These are phyloP conservation scores for Agrochola macilenta DNA, from an alignment of 2,888 invertebrate genomes.

Conservation along the genomic window DNA sequence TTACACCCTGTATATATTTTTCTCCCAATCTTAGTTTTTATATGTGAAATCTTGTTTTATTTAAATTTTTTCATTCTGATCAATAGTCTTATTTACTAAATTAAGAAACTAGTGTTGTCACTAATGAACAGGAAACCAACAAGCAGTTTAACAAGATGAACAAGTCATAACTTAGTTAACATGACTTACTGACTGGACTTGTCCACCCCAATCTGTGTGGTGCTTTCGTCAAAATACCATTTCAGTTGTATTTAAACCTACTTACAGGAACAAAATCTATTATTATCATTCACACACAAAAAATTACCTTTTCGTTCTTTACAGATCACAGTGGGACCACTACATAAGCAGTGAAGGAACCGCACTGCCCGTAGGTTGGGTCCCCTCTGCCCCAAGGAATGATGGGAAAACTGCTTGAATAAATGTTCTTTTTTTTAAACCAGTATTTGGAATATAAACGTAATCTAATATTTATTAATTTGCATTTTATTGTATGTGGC, in stretches of 20 bases:
- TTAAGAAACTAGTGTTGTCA: background rate
- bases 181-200: background rate
- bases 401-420: slow-evolving; percentile 24
- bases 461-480: slow-evolving; percentile 58
- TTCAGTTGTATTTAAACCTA: background rate
- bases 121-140: too few species aligned
- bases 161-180: background rate
- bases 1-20: too few species aligned
- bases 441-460: slow-evolving; percentile 43
- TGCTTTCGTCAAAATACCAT: too few species aligned
- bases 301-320: slow-evolving; percentile 67
- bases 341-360: slow-evolving; percentile 88
- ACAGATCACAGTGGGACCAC: slow-evolving; percentile 89
- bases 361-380: slow-evolving; percentile 93
- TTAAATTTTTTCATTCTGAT: background rate
- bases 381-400: slow-evolving; percentile 84
- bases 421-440: slow-evolving; percentile 23
- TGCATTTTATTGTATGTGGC: slow-evolving; percentile 59
- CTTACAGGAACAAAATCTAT: background rate
- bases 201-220: too few species aligned
- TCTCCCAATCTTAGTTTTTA: background rate
- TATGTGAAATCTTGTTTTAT: too few species aligned
- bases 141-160: background rate
- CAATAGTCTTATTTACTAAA: background rate
- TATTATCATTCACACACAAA: background rate